Evolutionary conservation across 2,113 vertebrate genomes (phyloP).

Genomic region (Gallinago media): DNA sequence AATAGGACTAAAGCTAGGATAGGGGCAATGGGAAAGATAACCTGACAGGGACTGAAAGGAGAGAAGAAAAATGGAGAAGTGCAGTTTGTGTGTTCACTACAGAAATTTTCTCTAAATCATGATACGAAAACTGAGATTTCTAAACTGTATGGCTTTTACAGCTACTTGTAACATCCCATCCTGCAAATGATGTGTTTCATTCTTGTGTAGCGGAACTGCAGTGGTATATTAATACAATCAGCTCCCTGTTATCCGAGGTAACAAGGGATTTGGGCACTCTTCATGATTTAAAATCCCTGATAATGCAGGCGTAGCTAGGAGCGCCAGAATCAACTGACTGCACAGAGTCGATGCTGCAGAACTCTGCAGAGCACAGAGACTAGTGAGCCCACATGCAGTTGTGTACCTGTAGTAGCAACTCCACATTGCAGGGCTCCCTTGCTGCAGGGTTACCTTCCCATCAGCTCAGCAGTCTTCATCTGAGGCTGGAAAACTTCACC

Average conservation of each 20-base stretch:
- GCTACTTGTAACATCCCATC: neutral
- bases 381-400: too few relatives aligned
- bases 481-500: neutral
- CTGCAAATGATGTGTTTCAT: neutral
- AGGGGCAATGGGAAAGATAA: neutral
- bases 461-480: neutral
- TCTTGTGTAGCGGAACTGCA: neutral
- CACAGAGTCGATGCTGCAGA: fast-evolving
- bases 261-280: neutral
- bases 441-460: neutral
- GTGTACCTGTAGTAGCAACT: neutral
- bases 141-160: neutral
- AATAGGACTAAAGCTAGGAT: neutral
- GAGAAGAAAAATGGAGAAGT: neutral
- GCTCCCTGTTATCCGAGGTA: neutral
- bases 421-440: neutral
- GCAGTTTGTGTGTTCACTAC: neutral
- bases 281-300: neutral
- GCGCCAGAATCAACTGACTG: neutral
- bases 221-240: neutral
- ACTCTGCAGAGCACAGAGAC: neutral
- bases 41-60: neutral
- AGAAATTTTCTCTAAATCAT: neutral
- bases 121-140: neutral
- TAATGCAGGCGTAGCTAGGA: neutral